Conservation (phyloP, 1,140 invertebrate species). For the Meloidogyne floridensis region DNA sequence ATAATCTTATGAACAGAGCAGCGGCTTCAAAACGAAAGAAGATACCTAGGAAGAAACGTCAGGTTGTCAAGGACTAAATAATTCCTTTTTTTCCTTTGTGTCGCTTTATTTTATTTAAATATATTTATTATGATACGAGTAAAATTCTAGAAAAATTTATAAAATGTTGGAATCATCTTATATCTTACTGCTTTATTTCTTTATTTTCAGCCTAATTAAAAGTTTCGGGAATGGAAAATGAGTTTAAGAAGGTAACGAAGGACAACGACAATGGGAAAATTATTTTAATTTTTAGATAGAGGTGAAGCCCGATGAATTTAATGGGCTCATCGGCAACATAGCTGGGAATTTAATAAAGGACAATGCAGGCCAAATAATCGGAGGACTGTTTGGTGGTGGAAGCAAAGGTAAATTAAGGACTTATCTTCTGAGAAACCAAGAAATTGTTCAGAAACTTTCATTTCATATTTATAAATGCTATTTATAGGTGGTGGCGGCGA, state of each 20-base stretch:
- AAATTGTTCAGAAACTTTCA: no score
- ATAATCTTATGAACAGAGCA: constrained; percentile 36
- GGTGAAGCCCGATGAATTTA: constrained; percentile 59
- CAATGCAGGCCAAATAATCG: constrained; percentile 51
- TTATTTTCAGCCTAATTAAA: not conserved
- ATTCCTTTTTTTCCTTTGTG: no score
- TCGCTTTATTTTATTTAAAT: no score
- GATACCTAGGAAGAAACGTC: not conserved
- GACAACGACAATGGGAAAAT: no score
- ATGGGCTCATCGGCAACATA: constrained; percentile 62
- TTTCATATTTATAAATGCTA: no score
- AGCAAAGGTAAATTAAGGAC: constrained; percentile 14
- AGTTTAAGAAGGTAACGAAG: not conserved
- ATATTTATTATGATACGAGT: no score
- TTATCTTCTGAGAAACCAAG: no score
- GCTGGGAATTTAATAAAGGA: constrained; percentile 61
- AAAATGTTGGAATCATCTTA: not conserved
- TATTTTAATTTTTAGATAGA: constrained; percentile 47
- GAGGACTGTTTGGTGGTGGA: constrained; percentile 48
- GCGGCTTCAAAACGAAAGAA: constrained; percentile 30
- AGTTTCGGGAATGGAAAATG: not conserved
- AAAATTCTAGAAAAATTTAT: no score
- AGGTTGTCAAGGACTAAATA: no score
- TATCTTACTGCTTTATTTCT: not conserved
- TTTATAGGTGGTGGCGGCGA: constrained; percentile 32